phyloP scores from a whole-genome alignment of 2,113 vertebrate genomes.

The Cromileptes altivelis region DNA sequence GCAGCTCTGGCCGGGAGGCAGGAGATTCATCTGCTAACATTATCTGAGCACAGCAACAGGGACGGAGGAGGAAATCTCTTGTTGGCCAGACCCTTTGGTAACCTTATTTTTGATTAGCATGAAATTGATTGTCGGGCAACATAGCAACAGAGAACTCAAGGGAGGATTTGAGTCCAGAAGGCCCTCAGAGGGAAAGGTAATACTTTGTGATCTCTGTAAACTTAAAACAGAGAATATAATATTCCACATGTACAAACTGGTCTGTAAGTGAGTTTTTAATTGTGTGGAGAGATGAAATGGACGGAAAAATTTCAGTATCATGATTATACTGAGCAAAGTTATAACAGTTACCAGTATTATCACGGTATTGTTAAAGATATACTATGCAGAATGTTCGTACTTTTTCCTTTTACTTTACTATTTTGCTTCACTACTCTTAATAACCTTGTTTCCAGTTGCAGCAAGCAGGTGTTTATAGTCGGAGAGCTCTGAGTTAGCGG shows the following conservation, averaged over 20 bases:
- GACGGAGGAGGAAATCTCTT: slow-evolving; percentile 16
- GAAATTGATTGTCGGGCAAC: slow-evolving; percentile 18
- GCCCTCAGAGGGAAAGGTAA: slow-evolving; percentile 7
- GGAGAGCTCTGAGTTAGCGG: too few relatives aligned
- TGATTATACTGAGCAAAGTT: too few relatives aligned
- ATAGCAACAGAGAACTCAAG: slow-evolving; percentile 3
- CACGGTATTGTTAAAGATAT: too few relatives aligned
- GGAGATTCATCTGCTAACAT: slow-evolving; percentile 33
- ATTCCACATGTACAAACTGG: neutral
- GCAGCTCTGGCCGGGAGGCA: slow-evolving; percentile 37
- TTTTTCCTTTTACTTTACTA: too few relatives aligned
- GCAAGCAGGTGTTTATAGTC: too few relatives aligned
- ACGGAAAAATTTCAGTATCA: too few relatives aligned
- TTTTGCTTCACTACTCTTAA: too few relatives aligned
- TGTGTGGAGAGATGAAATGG: too few relatives aligned
- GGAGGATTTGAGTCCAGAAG: slow-evolving; percentile 28
- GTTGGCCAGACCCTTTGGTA: slow-evolving; percentile 40
- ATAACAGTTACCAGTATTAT: too few relatives aligned
- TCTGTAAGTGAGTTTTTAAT: neutral
- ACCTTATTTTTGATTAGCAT: slow-evolving; percentile 44
- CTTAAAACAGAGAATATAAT: slow-evolving; percentile 14
- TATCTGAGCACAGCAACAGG: slow-evolving; percentile 25
- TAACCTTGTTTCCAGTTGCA: too few relatives aligned
- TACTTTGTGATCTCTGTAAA: slow-evolving; percentile 4
- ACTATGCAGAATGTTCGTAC: too few relatives aligned